Evolutionary conservation across 2,888 invertebrate species (phyloP).

Genomic region (Torymus texanus): DNA sequence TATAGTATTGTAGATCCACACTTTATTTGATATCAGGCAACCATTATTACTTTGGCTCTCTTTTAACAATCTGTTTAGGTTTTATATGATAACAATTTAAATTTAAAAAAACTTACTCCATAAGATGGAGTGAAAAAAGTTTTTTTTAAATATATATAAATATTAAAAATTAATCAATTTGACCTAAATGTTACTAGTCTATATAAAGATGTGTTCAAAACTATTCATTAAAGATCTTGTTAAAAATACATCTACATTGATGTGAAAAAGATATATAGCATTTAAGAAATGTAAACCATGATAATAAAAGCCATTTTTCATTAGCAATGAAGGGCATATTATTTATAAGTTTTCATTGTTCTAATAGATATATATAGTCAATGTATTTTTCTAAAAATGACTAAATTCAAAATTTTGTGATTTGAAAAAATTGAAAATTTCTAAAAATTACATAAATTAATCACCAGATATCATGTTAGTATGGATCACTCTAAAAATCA

Average conservation of each 20-base stretch:
- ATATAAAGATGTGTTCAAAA: conserved; percentile 50
- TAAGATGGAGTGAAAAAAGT: conserved; percentile 18
- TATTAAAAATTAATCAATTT: conserved; percentile 10
- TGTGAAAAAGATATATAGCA: conserved; percentile 29
- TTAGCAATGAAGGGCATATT: conserved; percentile 10
- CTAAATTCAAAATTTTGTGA: no score
- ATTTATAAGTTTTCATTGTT: neutral
- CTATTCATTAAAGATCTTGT: conserved; percentile 39
- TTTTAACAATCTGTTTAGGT: conserved; percentile 19
- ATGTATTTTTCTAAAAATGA: neutral
- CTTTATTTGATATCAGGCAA: conserved; percentile 45
- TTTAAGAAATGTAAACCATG: conserved; percentile 24
- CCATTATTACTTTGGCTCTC: conserved; percentile 29
- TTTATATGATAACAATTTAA: neutral
- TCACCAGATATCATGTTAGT: conserved; percentile 44
- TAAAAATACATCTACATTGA: conserved; percentile 37
- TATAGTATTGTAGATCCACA: conserved; percentile 33
- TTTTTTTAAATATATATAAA: conserved; percentile 10
- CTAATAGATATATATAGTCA: conserved; percentile 5
- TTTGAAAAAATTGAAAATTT: no score
- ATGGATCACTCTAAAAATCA: conserved; percentile 26
- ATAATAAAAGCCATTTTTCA: conserved; percentile 24
- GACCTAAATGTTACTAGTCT: conserved; percentile 52
- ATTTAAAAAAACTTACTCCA: conserved; percentile 24
- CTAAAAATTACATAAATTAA: conserved; percentile 12